These are phyloP conservation scores for Odontesthes bonariensis DNA, from an alignment of 2,113 vertebrate genomes.

Conservation along the genomic window DNA sequence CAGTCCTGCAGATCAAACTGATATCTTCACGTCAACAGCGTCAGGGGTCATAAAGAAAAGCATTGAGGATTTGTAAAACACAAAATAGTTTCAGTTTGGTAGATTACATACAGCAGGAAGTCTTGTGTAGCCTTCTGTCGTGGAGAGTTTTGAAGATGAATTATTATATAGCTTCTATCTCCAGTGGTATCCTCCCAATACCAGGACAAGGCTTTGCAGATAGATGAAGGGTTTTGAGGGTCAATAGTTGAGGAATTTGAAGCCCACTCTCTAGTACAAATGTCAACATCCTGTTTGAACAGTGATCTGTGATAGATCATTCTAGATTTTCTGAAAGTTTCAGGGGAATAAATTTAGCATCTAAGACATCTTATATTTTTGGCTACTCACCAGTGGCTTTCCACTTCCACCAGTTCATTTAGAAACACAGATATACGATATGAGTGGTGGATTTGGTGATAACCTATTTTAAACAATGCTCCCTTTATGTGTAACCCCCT, in stretches of 20 bases:
- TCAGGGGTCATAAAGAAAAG: conserved; percentile 31
- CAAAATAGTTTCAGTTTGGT: not conserved
- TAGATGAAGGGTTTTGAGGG: not conserved
- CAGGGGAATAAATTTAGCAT: not conserved
- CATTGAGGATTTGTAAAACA: conserved; percentile 56
- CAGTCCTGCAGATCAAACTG: conserved; percentile 54
- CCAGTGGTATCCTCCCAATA: not conserved
- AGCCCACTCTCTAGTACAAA: not conserved
- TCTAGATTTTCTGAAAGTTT: not conserved
- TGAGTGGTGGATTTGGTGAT: conserved; percentile 49
- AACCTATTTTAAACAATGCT: conserved; percentile 67
- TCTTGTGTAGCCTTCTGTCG: not conserved
- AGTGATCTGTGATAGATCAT: not conserved
- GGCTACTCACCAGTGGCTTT: too few species aligned
- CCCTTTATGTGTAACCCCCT: conserved; percentile 71
- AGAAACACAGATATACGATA: conserved; percentile 28
- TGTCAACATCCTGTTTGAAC: not conserved
- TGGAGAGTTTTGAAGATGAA: not conserved
- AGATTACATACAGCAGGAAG: not conserved
- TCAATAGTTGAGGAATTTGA: conserved; percentile 33
- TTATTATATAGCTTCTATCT: not conserved
- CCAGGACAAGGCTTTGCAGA: not conserved
- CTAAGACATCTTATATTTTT: not conserved
- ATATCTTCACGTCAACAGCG: conserved; percentile 61
- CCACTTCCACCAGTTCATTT: not conserved